Conservation (phyloP, 2,888 invertebrate species). For the Drosophila niveifrons region DNA sequence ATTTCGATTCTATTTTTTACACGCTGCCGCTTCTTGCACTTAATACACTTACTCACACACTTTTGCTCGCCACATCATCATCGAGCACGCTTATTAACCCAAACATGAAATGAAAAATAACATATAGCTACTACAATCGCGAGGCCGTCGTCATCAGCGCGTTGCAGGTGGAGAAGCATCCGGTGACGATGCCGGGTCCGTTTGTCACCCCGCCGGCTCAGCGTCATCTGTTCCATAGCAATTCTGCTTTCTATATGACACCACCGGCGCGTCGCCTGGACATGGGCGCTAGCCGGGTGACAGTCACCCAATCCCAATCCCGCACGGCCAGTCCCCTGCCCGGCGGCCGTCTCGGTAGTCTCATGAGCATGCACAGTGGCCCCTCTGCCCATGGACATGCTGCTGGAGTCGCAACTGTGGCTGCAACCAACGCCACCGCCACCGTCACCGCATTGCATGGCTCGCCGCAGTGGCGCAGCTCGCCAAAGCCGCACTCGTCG, state of each 20-base stretch:
- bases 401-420: constrained; percentile 11
- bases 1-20: constrained; percentile 63
- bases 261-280: constrained; percentile 88
- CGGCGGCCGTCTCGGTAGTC: constrained; percentile 87
- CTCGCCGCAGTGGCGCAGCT: constrained; percentile 87
- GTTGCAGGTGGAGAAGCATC: constrained; percentile 96
- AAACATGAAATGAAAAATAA: background rate
- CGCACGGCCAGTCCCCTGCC: constrained; percentile 87
- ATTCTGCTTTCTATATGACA: constrained; percentile 89
- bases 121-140: constrained; percentile 96
- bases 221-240: constrained; percentile 87
- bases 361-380: constrained; percentile 87
- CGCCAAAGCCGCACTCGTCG: constrained; percentile 91
- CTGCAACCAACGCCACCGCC: constrained; percentile 23
- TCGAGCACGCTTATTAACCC: background rate
- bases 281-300: constrained; percentile 75
- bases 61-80: constrained; percentile 9
- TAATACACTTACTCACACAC: constrained; percentile 21
- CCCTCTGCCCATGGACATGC: constrained; percentile 47
- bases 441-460: constrained; percentile 83
- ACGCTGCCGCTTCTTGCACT: constrained; percentile 70
- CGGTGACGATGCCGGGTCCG: constrained; percentile 94
- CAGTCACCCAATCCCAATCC: constrained; percentile 58
- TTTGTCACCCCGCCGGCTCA: constrained; percentile 90
- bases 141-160: constrained; percentile 97